Conservation (phyloP, 2,888 invertebrate genomes). For the Drosophila cyrtoloma region DNA sequence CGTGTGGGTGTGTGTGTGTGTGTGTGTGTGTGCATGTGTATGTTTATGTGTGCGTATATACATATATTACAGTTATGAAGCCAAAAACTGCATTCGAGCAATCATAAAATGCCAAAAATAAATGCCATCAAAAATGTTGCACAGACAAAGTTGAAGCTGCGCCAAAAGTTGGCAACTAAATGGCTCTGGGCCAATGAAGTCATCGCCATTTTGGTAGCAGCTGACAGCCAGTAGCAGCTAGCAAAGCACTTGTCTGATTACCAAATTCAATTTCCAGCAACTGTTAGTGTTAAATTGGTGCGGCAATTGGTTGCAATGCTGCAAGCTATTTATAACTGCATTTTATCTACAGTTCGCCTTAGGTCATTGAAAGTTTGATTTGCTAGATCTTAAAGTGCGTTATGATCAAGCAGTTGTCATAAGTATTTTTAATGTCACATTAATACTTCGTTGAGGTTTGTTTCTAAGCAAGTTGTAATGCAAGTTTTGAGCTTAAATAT, state of each 20-base stretch:
- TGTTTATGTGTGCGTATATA: not conserved
- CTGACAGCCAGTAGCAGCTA: slow-evolving; percentile 3
- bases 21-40: not conserved
- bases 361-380: not conserved
- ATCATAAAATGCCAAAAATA: slow-evolving; percentile 78
- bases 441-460: too few species aligned
- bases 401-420: not conserved
- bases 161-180: slow-evolving; percentile 58
- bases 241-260: slow-evolving; percentile 62
- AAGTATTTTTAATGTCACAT: not conserved
- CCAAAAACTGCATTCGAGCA: slow-evolving; percentile 48
- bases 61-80: slow-evolving; percentile 46
- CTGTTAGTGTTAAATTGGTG: slow-evolving; percentile 47
- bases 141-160: slow-evolving; percentile 66
- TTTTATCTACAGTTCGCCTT: not conserved
- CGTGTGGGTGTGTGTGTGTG: slow-evolving; percentile 13
- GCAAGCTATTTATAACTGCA: slow-evolving; percentile 3
- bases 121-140: slow-evolving; percentile 70
- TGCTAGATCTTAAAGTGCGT: not conserved
- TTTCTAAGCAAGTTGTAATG: not conserved
- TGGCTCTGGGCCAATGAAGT: slow-evolving; percentile 67
- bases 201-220: slow-evolving; percentile 60
- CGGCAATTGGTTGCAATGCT: slow-evolving; percentile 14
- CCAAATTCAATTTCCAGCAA: slow-evolving; percentile 57
- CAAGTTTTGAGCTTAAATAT: not conserved